Conservation (phyloP, 92 coral and sea anemone species). For the Porites evermanni region DNA sequence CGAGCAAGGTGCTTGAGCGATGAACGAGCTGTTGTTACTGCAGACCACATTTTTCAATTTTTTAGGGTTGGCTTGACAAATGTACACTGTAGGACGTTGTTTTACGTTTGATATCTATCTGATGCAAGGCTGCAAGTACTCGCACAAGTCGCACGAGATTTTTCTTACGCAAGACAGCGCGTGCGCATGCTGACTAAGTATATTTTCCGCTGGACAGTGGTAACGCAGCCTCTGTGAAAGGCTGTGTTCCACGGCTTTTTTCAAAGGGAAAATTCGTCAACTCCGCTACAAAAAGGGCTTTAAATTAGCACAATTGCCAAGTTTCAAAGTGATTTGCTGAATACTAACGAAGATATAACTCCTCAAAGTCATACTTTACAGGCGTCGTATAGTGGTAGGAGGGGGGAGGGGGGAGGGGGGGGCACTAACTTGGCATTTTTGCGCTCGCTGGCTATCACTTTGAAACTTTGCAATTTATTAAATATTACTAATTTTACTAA, state of each 20-base stretch:
- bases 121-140: conserved; percentile 38
- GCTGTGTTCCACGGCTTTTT: background rate
- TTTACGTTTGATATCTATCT: background rate
- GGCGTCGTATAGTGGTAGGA: no score
- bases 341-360: no score
- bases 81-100: background rate
- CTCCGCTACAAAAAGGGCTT: background rate
- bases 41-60: conserved; percentile 68
- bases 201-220: background rate
- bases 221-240: background rate
- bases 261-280: background rate
- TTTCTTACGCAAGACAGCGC: conserved; percentile 44
- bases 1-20: conserved; percentile 74
- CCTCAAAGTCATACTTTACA: background rate
- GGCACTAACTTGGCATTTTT: background rate
- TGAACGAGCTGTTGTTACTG: conserved; percentile 70
- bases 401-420: background rate
- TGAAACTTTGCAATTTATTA: no score
- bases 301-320: no score
- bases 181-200: conserved; percentile 24
- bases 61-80: background rate
- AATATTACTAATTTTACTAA: no score
- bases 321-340: no score
- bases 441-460: background rate
- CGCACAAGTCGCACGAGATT: conserved; percentile 21